Evolutionary conservation across 1,140 invertebrate genomes (phyloP).

Genomic region (Nasonia vitripennis): DNA sequence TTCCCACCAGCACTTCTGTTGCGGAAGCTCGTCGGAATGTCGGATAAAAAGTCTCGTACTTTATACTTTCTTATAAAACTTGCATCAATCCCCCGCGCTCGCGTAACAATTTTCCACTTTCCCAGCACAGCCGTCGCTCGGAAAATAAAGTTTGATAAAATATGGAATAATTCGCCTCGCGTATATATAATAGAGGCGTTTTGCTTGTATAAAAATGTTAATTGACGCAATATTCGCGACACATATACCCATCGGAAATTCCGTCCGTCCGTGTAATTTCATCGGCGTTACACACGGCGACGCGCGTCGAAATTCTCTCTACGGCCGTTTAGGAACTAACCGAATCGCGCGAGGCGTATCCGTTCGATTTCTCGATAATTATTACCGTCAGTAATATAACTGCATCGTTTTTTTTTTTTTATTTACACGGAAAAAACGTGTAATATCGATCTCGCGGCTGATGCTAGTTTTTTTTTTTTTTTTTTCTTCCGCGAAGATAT

Average conservation of each 20-base stretch:
- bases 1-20: no score
- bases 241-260: no score
- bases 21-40: no score
- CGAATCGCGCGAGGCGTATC: neutral
- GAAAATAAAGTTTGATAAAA: slow-evolving; percentile 12
- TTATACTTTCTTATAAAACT: neutral
- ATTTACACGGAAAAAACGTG: no score
- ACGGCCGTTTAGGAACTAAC: slow-evolving; percentile 26
- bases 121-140: neutral
- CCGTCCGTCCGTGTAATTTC: neutral
- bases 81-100: neutral
- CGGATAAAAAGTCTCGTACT: neutral
- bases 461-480: no score
- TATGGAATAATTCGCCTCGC: neutral
- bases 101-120: no score
- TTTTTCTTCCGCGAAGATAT: no score
- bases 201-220: no score
- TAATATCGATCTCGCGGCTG: no score
- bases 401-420: no score
- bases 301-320: neutral
- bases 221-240: no score
- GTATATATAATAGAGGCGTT: neutral
- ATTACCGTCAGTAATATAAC: no score
- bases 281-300: neutral
- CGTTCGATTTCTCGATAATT: slow-evolving; percentile 13